Evolutionary conservation across 2,888 invertebrate species (phyloP).

Genomic region (Euspilapteryx auroguttella): DNA sequence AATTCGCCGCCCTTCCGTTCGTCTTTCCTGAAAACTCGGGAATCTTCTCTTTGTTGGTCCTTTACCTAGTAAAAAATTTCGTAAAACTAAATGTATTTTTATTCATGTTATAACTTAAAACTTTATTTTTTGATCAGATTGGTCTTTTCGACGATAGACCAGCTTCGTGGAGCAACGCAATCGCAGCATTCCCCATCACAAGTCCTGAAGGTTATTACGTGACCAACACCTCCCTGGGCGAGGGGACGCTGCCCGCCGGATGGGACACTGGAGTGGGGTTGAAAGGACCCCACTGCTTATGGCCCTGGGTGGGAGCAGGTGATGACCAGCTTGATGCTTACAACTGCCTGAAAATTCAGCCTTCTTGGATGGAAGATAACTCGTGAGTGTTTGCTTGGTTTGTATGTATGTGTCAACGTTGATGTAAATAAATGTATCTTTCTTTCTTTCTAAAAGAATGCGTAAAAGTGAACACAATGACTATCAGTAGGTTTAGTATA

Average conservation of each 20-base stretch:
- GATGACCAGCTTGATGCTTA: conserved; percentile 61
- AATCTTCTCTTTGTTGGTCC: too few relatives aligned
- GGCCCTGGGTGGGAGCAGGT: conserved; percentile 71
- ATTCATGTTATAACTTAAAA: too few relatives aligned
- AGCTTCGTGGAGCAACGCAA: conserved; percentile 33
- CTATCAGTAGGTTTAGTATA: too few relatives aligned
- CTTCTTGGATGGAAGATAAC: conserved; percentile 81
- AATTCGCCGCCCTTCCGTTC: too few relatives aligned
- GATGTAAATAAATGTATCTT: too few relatives aligned
- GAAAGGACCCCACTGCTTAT: conserved; percentile 59
- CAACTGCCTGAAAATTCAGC: conserved; percentile 78
- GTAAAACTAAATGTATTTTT: too few relatives aligned
- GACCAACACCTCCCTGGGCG: conserved; percentile 58
- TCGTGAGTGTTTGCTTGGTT: conserved; percentile 36
- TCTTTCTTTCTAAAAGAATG: too few relatives aligned
- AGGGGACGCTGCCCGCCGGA: conserved; percentile 57
- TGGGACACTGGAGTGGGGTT: conserved; percentile 51
- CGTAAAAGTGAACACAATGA: too few relatives aligned
- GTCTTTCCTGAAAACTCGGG: too few relatives aligned
- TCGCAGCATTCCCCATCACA: conserved; percentile 25
- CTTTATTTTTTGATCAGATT: too few relatives aligned
- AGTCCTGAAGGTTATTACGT: conserved; percentile 42
- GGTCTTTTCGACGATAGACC: conserved; percentile 37
- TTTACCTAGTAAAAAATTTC: too few relatives aligned
- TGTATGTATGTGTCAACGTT: too few relatives aligned